phyloP scores from a whole-genome alignment of 1,140 invertebrate genomes.

The Leptonema lineaticorne region DNA sequence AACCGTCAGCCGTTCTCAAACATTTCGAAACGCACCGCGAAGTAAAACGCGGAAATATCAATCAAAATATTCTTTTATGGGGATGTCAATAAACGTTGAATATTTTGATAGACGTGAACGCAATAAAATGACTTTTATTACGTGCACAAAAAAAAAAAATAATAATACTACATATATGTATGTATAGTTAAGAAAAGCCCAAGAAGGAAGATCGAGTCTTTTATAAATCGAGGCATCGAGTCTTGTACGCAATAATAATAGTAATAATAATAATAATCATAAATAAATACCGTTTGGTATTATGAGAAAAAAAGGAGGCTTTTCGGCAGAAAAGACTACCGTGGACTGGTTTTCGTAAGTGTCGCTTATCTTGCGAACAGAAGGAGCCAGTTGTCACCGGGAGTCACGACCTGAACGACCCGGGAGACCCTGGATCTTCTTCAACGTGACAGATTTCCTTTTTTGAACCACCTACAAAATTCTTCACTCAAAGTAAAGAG shows the following conservation, averaged over 20 bases:
- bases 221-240: no score
- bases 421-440: constrained; percentile 10
- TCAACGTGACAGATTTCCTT: constrained; percentile 11
- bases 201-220: no score
- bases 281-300: neutral
- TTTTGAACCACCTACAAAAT: neutral
- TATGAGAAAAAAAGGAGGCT: constrained; percentile 3
- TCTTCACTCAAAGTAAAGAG: neutral
- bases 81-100: no score
- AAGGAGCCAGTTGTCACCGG: constrained; percentile 42
- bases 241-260: no score
- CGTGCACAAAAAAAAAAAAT: neutral
- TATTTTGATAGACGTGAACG: no score
- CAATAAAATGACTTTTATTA: no score
- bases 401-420: constrained; percentile 41
- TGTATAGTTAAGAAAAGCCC: neutral
- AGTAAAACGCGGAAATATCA: no score
- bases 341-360: constrained; percentile 37
- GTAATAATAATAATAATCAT: no score
- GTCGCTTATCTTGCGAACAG: constrained; percentile 41
- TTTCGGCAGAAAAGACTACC: constrained; percentile 25
- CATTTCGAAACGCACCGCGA: no score
- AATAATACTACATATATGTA: neutral
- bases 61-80: no score
- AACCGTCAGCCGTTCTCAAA: no score